These are phyloP conservation scores for Leucoma salicis DNA, from an alignment of 2,888 invertebrate species.

Conservation along the genomic window DNA sequence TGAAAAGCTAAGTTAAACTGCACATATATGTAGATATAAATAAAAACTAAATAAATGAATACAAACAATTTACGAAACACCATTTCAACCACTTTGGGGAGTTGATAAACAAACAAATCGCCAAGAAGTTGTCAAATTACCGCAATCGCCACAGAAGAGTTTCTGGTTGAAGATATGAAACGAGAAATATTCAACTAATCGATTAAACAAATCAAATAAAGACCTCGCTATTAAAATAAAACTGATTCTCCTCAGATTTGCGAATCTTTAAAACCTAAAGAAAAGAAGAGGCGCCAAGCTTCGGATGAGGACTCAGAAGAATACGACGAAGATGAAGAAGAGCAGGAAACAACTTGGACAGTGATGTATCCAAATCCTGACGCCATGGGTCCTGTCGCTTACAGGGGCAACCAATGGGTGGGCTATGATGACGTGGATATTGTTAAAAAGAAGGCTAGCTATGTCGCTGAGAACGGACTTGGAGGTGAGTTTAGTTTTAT, in stretches of 20 bases:
- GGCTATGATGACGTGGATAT: slow-evolving; percentile 95
- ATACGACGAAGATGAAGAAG: slow-evolving; percentile 85
- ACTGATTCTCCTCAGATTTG: slow-evolving; percentile 86
- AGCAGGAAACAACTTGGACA: slow-evolving; percentile 84
- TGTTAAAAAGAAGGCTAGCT: slow-evolving; percentile 90
- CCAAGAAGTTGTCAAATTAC: too few relatives aligned
- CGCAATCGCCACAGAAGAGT: too few relatives aligned
- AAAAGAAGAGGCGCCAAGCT: slow-evolving; percentile 55
- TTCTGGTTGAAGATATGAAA: too few relatives aligned
- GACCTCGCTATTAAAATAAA: too few relatives aligned
- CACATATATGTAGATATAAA: too few relatives aligned
- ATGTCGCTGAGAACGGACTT: slow-evolving; percentile 90
- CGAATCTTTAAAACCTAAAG: slow-evolving; percentile 84
- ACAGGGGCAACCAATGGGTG: slow-evolving; percentile 93
- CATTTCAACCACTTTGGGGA: too few relatives aligned
- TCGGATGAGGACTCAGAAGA: slow-evolving; percentile 56
- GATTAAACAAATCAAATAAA: too few relatives aligned
- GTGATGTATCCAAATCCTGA: slow-evolving; percentile 90
- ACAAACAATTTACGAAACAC: too few relatives aligned
- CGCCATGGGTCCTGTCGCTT: slow-evolving; percentile 95
- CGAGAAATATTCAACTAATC: too few relatives aligned
- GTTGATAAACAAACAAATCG: too few relatives aligned
- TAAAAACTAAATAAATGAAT: too few relatives aligned
- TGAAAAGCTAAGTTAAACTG: too few relatives aligned
- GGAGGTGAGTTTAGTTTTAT: slow-evolving; percentile 87